phyloP scores from a whole-genome alignment of 2,888 invertebrate genomes.

The Isotomurus palustris region DNA sequence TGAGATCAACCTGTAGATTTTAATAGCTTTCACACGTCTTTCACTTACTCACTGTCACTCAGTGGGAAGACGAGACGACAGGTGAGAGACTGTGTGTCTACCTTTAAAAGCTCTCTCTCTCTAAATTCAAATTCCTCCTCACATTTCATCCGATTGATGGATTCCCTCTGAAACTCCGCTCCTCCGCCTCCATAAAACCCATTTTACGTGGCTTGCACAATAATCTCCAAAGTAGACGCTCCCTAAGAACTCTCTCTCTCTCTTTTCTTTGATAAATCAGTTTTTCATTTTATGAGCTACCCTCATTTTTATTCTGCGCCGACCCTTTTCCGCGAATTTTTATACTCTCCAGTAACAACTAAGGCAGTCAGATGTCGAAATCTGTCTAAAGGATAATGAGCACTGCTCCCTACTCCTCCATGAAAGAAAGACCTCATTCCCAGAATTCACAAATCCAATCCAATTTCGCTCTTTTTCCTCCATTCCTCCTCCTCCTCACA shows the following conservation, averaged over 20 bases:
- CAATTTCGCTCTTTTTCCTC: too few relatives aligned
- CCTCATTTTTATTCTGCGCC: constrained; percentile 7
- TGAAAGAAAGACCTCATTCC: too few relatives aligned
- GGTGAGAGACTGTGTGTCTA: background rate
- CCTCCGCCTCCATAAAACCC: constrained; percentile 5
- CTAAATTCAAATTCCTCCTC: constrained; percentile 7
- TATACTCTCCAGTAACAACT: too few relatives aligned
- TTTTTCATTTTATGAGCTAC: constrained; percentile 10
- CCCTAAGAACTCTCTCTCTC: background rate
- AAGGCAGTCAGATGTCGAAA: too few relatives aligned
- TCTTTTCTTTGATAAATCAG: constrained; percentile 10
- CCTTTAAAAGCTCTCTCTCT: background rate
- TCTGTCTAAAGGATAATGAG: too few relatives aligned
- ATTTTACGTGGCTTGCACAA: constrained; percentile 8
- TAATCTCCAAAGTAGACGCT: background rate
- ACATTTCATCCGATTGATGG: constrained; percentile 13
- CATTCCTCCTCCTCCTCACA: too few relatives aligned
- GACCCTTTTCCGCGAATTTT: background rate
- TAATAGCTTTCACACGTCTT: constrained; percentile 8
- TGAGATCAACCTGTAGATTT: constrained; percentile 16
- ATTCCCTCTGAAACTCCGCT: constrained; percentile 1
- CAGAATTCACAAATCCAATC: too few relatives aligned
- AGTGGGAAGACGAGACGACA: background rate
- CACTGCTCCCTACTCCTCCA: too few relatives aligned
- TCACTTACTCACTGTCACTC: constrained; percentile 2